Base-by-base conservation (phyloP, 2,888 invertebrate genomes). In the Siphonodentalium dalli region DNA sequence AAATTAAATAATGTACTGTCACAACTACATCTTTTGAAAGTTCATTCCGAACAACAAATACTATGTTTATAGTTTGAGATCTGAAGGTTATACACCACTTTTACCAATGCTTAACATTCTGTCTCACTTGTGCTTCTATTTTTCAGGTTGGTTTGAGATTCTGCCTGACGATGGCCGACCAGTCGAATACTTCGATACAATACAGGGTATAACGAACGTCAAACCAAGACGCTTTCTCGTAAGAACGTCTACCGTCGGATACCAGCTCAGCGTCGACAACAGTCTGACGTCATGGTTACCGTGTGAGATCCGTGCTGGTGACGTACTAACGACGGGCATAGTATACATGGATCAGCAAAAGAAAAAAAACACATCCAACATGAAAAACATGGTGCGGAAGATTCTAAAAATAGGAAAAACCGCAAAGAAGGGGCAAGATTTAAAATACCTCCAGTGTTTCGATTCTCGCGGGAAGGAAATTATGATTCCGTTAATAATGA, bases 71-170 rank as follows among this genome's bases (percentile, higher is more conserved):
- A n/a, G n/a, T n/a, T n/a, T n/a, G n/a, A n/a, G n/a, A n/a, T n/a
- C n/a, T n/a, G n/a, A n/a, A n/a, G n/a, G n/a, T n/a, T n/a, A n/a
- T n/a, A n/a, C n/a, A n/a, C n/a, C n/a, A n/a, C n/a, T n/a, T n/a
- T n/a, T n/a, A n/a, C n/a, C n/a, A n/a, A n/a, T n/a, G n/a, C n/a
- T n/a, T n/a, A n/a, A n/a, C n/a, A n/a, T n/a, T n/a, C n/a, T n/a
- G n/a, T n/a, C n/a, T n/a, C n/a, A n/a, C n/a, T n/a, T n/a, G n/a
- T n/a, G n/a, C n/a, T 41, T 27, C 45, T 21, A 23, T 44, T 11
- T 57, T 68, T 18, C 65, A 75, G 75, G 75, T 21, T 75, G 75
- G 75, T 70, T 75, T 57, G 75, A 75, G 49, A 70, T 74, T 6
- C 52, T 74, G 7, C 75, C 75, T 23, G 71, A 72, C 13, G 70